A percentile compares a stretch with the other conserved stretches of the same genome.
These are phyloP conservation scores for Lasioglossum pauxillum DNA, from an alignment of 2,888 invertebrate species.

Conservation along the genomic window DNA sequence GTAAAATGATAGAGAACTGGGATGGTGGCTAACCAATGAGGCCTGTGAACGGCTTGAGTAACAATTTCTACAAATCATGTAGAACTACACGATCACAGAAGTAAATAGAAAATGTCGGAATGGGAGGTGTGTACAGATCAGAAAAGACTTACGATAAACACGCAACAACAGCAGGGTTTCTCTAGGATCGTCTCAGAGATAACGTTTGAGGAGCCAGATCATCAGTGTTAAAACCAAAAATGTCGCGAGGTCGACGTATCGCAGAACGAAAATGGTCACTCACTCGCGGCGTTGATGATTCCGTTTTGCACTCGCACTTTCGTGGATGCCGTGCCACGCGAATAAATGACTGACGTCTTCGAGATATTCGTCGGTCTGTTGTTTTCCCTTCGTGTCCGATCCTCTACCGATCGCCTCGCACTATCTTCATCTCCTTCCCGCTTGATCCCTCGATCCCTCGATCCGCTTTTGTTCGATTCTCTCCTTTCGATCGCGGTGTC, in stretches of 20 bases:
- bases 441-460: slow-evolving; percentile 31
- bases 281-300: slow-evolving; percentile 22
- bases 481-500: slow-evolving; percentile 1
- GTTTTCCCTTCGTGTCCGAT: slow-evolving; percentile 51
- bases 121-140: neutral
- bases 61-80: neutral
- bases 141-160: slow-evolving; percentile 33
- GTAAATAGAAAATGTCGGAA: neutral
- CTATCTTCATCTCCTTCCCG: slow-evolving; percentile 43
- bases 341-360: slow-evolving; percentile 51
- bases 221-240: slow-evolving; percentile 3
- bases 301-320: slow-evolving; percentile 15
- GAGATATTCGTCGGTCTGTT: slow-evolving; percentile 54
- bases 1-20: neutral
- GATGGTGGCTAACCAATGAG: neutral
- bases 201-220: slow-evolving; percentile 10
- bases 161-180: neutral
- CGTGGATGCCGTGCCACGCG: slow-evolving; percentile 25
- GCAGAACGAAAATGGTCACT: neutral
- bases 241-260: slow-evolving; percentile 12
- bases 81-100: neutral
- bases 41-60: neutral
- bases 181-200: neutral
- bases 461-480: slow-evolving; percentile 22
- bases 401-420: slow-evolving; percentile 22